Evolutionary conservation across 2,888 invertebrate species (phyloP).

Genomic region (Monoplex corrugatus): DNA sequence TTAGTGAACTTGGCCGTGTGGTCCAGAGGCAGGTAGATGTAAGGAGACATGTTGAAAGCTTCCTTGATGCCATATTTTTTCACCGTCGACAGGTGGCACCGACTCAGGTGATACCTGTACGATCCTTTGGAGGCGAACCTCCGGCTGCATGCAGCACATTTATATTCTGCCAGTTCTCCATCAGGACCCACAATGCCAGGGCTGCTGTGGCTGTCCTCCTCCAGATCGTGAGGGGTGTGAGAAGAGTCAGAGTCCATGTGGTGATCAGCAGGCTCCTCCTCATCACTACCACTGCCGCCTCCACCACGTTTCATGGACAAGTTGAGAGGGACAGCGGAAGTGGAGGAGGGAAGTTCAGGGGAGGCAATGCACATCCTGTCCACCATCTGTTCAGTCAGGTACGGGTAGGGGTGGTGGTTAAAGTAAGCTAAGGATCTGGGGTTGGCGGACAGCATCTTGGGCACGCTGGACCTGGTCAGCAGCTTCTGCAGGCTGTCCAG

Average conservation of each 20-base stretch:
- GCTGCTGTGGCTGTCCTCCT: conserved; percentile 60
- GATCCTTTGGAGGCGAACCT: conserved; percentile 98
- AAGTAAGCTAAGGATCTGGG: conserved; percentile 56
- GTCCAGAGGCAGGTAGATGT: conserved; percentile 79
- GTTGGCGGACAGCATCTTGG: conserved; percentile 59
- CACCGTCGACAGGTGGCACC: conserved; percentile 77
- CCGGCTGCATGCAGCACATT: conserved; percentile 78
- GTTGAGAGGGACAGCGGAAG: conserved; percentile 65
- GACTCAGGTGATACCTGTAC: conserved; percentile 94
- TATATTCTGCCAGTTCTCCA: conserved; percentile 70
- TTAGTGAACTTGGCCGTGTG: conserved; percentile 93
- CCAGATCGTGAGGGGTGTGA: conserved; percentile 47
- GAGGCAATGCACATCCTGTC: conserved; percentile 45
- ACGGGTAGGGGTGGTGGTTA: conserved; percentile 56
- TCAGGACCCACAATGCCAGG: conserved; percentile 68
- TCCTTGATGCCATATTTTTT: conserved; percentile 78
- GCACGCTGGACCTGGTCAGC: conserved; percentile 94
- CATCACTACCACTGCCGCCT: conserved; percentile 45
- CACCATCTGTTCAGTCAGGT: conserved; percentile 33
- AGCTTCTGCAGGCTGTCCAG: conserved; percentile 96
- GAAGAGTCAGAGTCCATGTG: not conserved
- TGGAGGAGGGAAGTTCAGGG: conserved; percentile 45
- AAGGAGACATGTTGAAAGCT: conserved; percentile 79
- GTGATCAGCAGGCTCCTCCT: conserved; percentile 46
- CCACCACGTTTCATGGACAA: conserved; percentile 64